Evolutionary conservation across 2,113 vertebrate genomes (phyloP), one percentile per base, ranked within the genome.

Genomic region (Channa argus): DNA sequence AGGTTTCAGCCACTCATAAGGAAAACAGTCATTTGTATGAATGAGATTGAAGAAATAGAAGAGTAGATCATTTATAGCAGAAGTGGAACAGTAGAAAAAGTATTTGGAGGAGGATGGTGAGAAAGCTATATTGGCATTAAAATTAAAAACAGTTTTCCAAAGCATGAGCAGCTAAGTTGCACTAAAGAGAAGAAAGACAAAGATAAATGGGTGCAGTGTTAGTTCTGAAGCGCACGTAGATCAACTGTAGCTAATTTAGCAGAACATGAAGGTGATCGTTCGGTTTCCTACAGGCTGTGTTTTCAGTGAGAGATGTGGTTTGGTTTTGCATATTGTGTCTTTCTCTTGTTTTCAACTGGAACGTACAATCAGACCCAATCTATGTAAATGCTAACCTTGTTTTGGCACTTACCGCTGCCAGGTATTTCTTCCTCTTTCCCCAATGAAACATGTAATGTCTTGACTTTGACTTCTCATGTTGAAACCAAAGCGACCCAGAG

Each of bases 1-100:
- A 88, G 86, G 86, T 92, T 91, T 85, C 36, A 79, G 78, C 60
- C 70, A 58, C 59, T 88, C 83, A 71, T 55, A 78, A 69, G 74
- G 74, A 84, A 88, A 83, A 86, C 51, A 80, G n/a, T 54, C 33
- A 55, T 69, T 68, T 60, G 55, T 67, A 58, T 72, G 38, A 82
- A 82, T 73, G 3, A 1, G 39, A 77, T 60, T 63, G 36, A 71
- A 60, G 12, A 66, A 65, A 75, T 54, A 62, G 2, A 60, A 64
- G 33, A 43, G 43, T n/a, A 34, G 44, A 45, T 43, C 33, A n/a
- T 61, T 72, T 37, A 41, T 6, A 50, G 50, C 49, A 11, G 2
- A 71, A 58, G 14, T 46, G 36, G 66, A 72, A 34, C 8, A 38
- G 3, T 3, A 13, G 4, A 24, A 53, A 70, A 50, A 66, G 46